Evolutionary conservation across 1,140 invertebrate genomes (phyloP).

Genomic region (Anastrepha obliqua): DNA sequence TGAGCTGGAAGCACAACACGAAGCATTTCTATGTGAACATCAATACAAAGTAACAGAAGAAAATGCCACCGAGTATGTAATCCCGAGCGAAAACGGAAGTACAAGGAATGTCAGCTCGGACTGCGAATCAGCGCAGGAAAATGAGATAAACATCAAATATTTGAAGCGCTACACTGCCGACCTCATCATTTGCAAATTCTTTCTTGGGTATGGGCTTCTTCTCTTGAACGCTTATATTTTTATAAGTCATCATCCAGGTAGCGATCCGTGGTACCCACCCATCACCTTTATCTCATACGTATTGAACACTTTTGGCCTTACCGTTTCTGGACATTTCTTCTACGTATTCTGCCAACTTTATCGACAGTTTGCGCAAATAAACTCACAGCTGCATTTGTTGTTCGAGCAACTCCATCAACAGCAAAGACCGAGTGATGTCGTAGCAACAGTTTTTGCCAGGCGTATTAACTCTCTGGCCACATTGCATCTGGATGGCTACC

Average conservation of each 20-base stretch:
- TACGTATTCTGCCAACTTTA: not conserved
- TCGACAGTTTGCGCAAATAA: constrained; percentile 7
- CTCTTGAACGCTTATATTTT: not conserved
- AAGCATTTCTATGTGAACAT: not conserved
- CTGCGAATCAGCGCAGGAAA: not conserved
- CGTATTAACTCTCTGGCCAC: not conserved
- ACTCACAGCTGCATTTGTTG: not conserved
- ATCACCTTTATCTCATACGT: not conserved
- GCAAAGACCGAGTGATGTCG: not conserved
- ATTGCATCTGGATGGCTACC: not conserved
- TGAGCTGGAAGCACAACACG: not conserved
- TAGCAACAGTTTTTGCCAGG: not conserved
- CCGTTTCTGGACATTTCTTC: not conserved
- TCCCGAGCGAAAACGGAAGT: no score
- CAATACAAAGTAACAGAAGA: not conserved
- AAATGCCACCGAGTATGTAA: not conserved
- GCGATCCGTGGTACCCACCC: not conserved
- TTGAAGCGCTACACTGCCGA: not conserved
- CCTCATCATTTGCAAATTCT: constrained; percentile 19
- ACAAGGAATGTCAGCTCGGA: not conserved
- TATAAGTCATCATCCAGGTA: not conserved
- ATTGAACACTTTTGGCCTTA: not conserved
- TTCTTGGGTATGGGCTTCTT: not conserved
- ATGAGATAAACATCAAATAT: not conserved
- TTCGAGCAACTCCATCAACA: not conserved